Conservation (phyloP, 2,797 vertebrate species). For the Phataginus tetradactyla region DNA sequence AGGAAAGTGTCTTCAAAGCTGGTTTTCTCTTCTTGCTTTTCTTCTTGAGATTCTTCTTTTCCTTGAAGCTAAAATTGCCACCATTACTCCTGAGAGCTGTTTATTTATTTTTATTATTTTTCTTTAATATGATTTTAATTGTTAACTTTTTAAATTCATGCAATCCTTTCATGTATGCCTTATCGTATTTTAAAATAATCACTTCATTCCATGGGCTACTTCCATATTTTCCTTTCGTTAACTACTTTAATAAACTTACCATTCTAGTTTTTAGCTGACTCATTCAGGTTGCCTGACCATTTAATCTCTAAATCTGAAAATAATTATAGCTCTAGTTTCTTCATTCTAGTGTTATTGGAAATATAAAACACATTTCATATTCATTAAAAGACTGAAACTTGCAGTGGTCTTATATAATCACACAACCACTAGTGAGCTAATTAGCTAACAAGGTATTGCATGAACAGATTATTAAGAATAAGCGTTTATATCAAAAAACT, state of each 20-base stretch:
- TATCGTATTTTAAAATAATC: slow-evolving; percentile 17
- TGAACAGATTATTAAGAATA: neutral
- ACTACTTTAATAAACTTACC: slow-evolving; percentile 26
- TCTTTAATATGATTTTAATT: neutral
- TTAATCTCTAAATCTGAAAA: slow-evolving; percentile 54
- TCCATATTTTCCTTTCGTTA: neutral
- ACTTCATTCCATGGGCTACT: neutral
- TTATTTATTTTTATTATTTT: neutral
- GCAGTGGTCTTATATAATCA: too few species aligned
- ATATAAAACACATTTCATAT: neutral
- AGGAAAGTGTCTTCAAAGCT: neutral
- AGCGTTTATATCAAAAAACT: neutral
- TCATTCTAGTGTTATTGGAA: slow-evolving; percentile 30
- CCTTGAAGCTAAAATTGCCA: neutral
- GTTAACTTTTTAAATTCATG: neutral
- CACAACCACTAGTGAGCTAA: neutral
- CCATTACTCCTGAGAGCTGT: neutral
- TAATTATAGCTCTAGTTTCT: slow-evolving; percentile 46
- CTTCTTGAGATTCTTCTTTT: neutral
- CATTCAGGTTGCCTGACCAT: neutral
- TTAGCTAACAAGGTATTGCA: neutral
- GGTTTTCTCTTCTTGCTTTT: neutral
- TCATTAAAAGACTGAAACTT: neutral
- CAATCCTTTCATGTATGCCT: neutral
- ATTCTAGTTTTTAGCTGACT: slow-evolving; percentile 48